phyloP scores from a whole-genome alignment of 2,113 vertebrate species.

The Lutjanus erythropterus region DNA sequence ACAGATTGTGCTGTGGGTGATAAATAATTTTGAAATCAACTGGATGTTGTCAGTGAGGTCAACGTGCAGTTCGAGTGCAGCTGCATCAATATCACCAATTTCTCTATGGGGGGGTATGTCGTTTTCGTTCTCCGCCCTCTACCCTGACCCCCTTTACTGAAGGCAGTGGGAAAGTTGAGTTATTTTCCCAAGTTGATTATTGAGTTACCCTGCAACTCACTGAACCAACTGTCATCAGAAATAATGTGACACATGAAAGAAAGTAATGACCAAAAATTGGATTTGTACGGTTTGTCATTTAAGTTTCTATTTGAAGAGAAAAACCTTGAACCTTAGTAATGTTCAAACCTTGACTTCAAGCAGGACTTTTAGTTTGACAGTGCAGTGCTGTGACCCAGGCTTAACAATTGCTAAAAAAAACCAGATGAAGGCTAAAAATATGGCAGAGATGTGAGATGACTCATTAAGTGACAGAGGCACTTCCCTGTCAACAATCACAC shows the following conservation, averaged over 20 bases:
- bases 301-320: not conserved
- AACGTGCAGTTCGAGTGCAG: constrained; percentile 59
- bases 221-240: not conserved
- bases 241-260: not conserved
- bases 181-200: not conserved
- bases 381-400: not conserved
- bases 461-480: constrained; percentile 8
- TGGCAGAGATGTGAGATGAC: constrained; percentile 18
- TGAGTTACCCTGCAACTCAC: not conserved
- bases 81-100: constrained; percentile 66
- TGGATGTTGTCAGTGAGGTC: constrained; percentile 75
- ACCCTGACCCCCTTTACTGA: not conserved
- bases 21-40: constrained; percentile 64
- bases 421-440: not conserved
- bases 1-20: constrained; percentile 47
- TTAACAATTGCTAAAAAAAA: not conserved
- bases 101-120: constrained; percentile 22
- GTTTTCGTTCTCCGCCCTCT: constrained; percentile 38
- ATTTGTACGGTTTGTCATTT: not conserved
- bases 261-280: not conserved
- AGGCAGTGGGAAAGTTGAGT: not conserved
- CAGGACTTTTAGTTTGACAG: not conserved
- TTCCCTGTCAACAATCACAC: constrained; percentile 10
- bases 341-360: not conserved
- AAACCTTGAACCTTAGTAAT: not conserved